Conservation (phyloP, 2,113 vertebrate genomes). For the Daphoenositta chrysoptera region DNA sequence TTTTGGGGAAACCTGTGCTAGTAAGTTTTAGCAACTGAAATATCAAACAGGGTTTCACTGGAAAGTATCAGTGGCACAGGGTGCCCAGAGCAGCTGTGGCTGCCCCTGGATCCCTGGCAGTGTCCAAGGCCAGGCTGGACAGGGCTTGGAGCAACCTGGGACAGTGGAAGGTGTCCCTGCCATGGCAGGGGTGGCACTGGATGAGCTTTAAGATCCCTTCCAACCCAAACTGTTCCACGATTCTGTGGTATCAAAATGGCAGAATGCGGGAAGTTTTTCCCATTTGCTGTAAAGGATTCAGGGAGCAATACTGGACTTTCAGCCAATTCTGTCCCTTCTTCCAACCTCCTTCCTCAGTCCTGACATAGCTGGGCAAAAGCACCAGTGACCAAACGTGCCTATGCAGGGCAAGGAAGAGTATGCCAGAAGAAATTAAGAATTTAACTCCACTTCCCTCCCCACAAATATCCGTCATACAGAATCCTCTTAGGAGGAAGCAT, state of each 20-base stretch:
- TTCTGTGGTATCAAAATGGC: neutral
- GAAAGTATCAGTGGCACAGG: neutral
- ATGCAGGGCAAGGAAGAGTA: neutral
- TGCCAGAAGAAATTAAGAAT: neutral
- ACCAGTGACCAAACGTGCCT: neutral
- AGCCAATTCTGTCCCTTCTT: neutral
- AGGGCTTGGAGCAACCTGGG: neutral
- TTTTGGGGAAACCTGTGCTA: neutral
- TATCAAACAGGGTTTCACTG: neutral
- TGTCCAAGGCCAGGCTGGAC: neutral
- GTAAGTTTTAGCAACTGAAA: neutral
- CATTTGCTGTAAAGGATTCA: neutral
- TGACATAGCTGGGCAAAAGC: neutral
- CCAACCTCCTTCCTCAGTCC: neutral
- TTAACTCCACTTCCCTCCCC: neutral
- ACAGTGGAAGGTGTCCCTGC: neutral
- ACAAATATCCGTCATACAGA: accelerated
- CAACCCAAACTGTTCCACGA: neutral
- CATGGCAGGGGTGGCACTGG: neutral
- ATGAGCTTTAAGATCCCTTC: neutral
- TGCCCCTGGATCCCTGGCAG: neutral
- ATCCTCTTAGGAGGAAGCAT: neutral
- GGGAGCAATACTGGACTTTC: neutral
- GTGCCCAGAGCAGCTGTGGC: neutral
- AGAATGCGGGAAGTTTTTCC: neutral